Percentiles rank a stretch among this genome's conserved stretches.
phyloP scores from a whole-genome alignment of 2,113 vertebrate genomes.

The Azemiops feae region DNA sequence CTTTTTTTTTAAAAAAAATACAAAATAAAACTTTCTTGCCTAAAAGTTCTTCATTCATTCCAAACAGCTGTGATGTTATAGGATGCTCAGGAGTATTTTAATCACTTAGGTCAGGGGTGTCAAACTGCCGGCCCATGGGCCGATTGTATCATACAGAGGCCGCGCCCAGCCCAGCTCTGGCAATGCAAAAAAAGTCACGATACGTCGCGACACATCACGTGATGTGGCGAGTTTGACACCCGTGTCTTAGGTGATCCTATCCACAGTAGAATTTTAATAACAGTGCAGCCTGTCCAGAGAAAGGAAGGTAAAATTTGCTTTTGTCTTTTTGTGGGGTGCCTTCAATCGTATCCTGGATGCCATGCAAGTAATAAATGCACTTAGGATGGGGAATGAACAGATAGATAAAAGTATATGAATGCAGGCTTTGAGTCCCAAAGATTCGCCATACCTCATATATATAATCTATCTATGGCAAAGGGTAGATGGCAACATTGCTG shows the following conservation, averaged over 20 bases:
- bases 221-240: too few relatives aligned
- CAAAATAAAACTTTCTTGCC: not conserved
- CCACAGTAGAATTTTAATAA: not conserved
- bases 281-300: not conserved
- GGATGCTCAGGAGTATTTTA: not conserved
- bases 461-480: not conserved
- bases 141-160: too few relatives aligned
- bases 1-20: not conserved
- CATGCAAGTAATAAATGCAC: not conserved
- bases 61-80: not conserved
- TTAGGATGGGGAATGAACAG: not conserved
- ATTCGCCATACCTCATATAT: not conserved
- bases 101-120: not conserved
- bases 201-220: too few relatives aligned
- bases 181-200: too few relatives aligned
- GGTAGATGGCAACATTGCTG: not conserved
- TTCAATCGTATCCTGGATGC: not conserved
- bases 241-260: not conserved
- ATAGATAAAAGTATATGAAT: not conserved
- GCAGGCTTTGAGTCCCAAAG: not conserved
- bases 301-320: not conserved
- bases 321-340: not conserved
- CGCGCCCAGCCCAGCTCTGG: too few relatives aligned
- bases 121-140: too few relatives aligned
- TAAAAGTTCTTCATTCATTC: not conserved